These are phyloP conservation scores for Hippocampus guttulatus DNA, from an alignment of 2,113 vertebrate species.

Conservation along the genomic window DNA sequence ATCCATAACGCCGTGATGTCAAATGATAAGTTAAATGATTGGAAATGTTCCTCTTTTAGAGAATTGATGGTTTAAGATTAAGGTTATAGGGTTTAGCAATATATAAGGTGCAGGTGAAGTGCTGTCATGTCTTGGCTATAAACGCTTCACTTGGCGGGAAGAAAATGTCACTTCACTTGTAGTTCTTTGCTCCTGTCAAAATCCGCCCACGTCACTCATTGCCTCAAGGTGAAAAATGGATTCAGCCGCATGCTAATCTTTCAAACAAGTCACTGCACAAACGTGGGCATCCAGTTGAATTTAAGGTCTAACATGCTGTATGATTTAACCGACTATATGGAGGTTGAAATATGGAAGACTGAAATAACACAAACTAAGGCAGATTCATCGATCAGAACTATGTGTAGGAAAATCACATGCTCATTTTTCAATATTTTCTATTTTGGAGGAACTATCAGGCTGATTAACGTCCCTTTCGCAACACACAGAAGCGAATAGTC, in stretches of 20 bases:
- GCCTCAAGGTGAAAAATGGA: not conserved
- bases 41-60: not conserved
- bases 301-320: not conserved
- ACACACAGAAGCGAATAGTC: not conserved
- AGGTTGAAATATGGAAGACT: not conserved
- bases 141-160: not conserved
- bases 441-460: conserved; percentile 8
- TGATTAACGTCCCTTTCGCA: not conserved
- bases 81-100: not conserved
- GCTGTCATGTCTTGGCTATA: conserved; percentile 2
- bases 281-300: not conserved
- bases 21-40: no score
- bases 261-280: not conserved
- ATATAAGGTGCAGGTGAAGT: not conserved
- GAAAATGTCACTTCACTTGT: not conserved
- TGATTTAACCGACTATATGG: no score
- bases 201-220: not conserved
- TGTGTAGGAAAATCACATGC: not conserved
- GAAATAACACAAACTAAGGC: not conserved
- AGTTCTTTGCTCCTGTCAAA: not conserved
- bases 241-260: not conserved
- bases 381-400: not conserved
- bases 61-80: not conserved
- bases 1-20: not conserved
- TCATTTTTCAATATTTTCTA: not conserved